Base-by-base conservation (phyloP, 2,888 invertebrate species). In the Tholera decimalis region DNA sequence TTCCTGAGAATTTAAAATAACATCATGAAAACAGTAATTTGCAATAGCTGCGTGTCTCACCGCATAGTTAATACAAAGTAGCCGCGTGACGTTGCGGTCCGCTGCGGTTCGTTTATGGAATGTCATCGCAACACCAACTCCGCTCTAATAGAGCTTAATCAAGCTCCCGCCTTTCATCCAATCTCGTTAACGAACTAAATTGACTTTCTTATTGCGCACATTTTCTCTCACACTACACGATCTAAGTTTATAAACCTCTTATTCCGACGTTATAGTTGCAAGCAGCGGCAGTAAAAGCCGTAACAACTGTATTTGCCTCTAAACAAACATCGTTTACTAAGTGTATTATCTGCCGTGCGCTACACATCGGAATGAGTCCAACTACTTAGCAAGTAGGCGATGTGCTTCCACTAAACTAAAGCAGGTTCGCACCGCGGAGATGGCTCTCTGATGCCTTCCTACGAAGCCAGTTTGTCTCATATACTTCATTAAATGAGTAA, bases 141-240 rank as follows among this genome's bases (percentile, higher is more conserved):
- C 70, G 76, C 86, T 84, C 88, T 91, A 90, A 90, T 91, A 86
- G 88, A 89, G 88, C 87, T 90, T 92, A 92, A 93, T 93, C 91
- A 92, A 89, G 88, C 85, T 83, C 86, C 88, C 89, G 89, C 86
- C 88, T 91, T 89, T 90, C 88, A 89, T 88, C 88, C 89, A 91
- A 92, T 91, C 93, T 92, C 87, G 91, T 93, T 93, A 92, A 89
- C 88, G 85, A 86, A 88, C 88, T 87, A 91, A 93, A 93, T 92
- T 91, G 89, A 89, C 89, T 92, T 92, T 92, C 89, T 90, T 90
- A 90, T 89, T 89, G 88, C 87, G 84, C 85, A 80, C 79, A 84
- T 83, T 87, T 91, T 90, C 84, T 85, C 86, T 81, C 76, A 84
- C 82, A 80, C 84, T 82, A 84, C 83, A 83, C 85, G 81, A 87